Conservation (phyloP, 2,888 invertebrate species). For the Pardosa pseudoannulata region DNA sequence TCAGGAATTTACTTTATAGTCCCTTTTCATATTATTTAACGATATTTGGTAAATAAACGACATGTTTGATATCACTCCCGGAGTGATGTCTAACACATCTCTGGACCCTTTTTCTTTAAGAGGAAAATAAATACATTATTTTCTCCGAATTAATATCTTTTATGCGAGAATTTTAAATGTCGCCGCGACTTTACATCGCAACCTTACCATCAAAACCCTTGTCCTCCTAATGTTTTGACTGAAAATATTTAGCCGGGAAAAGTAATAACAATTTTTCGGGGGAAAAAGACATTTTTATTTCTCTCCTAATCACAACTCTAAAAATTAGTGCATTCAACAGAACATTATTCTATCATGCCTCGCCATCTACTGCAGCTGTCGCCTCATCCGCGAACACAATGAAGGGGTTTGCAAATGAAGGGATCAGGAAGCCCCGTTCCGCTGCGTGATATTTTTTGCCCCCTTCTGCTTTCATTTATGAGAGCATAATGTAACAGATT, state of each 20-base stretch:
- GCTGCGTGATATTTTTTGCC: conserved; percentile 7
- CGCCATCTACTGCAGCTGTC: conserved; percentile 67
- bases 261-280: not conserved
- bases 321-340: conserved; percentile 33
- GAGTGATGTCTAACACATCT: too few relatives aligned
- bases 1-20: too few relatives aligned
- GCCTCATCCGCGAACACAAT: conserved; percentile 25
- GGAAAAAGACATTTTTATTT: not conserved
- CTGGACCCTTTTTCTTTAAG: too few relatives aligned
- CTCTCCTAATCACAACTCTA: not conserved
- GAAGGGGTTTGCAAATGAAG: conserved; percentile 38
- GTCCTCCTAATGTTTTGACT: not conserved
- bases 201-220: not conserved
- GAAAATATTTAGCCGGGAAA: not conserved
- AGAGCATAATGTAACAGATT: conserved; percentile 58
- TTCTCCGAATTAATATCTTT: too few relatives aligned
- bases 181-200: too few relatives aligned
- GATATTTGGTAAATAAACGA: too few relatives aligned
- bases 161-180: too few relatives aligned
- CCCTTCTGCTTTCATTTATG: conserved; percentile 37
- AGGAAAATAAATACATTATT: too few relatives aligned
- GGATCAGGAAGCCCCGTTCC: conserved; percentile 5
- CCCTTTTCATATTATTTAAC: too few relatives aligned
- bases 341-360: conserved; percentile 62
- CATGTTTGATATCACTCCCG: too few relatives aligned